A percentile compares a stretch with the other conserved stretches of the same genome.
These are phyloP conservation scores for Pyxicephalus adspersus DNA, from an alignment of 2,113 vertebrate genomes.

Conservation along the genomic window DNA sequence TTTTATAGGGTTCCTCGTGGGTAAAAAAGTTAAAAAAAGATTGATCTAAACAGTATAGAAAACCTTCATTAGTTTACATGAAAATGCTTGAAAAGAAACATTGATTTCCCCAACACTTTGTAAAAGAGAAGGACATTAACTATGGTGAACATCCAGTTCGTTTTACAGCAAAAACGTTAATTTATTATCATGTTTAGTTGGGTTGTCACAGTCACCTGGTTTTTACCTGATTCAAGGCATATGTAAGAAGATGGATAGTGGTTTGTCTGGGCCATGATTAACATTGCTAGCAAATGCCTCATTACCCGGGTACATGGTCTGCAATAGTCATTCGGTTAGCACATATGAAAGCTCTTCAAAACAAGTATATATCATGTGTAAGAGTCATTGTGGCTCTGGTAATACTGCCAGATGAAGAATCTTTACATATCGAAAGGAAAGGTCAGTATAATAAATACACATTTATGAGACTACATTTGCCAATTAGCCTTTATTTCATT, in stretches of 20 bases:
- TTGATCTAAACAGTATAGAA: too few species aligned
- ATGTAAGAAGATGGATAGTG: slow-evolving; percentile 24
- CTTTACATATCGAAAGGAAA: slow-evolving; percentile 46
- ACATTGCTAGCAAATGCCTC: slow-evolving; percentile 25
- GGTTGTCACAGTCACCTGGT: slow-evolving; percentile 3
- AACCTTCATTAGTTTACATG: too few species aligned
- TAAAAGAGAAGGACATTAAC: not conserved
- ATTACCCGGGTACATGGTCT: slow-evolving; percentile 11
- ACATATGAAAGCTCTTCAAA: slow-evolving; percentile 29
- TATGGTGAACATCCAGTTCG: not conserved
- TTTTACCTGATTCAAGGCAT: not conserved
- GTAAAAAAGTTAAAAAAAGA: too few species aligned
- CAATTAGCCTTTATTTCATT: slow-evolving; percentile 54
- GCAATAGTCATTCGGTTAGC: not conserved
- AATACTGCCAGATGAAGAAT: slow-evolving; percentile 38
- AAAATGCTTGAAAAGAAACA: too few species aligned
- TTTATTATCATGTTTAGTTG: slow-evolving; percentile 6
- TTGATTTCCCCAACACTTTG: too few species aligned
- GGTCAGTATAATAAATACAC: slow-evolving; percentile 55
- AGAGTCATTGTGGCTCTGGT: slow-evolving; percentile 13
- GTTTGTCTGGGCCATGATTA: slow-evolving; percentile 5
- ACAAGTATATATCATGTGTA: slow-evolving; percentile 32
- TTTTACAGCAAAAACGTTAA: slow-evolving; percentile 11
- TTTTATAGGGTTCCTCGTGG: too few species aligned
- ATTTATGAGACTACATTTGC: slow-evolving; percentile 46